phyloP scores from a whole-genome alignment of 2,113 vertebrate species.

The Strix uralensis region DNA sequence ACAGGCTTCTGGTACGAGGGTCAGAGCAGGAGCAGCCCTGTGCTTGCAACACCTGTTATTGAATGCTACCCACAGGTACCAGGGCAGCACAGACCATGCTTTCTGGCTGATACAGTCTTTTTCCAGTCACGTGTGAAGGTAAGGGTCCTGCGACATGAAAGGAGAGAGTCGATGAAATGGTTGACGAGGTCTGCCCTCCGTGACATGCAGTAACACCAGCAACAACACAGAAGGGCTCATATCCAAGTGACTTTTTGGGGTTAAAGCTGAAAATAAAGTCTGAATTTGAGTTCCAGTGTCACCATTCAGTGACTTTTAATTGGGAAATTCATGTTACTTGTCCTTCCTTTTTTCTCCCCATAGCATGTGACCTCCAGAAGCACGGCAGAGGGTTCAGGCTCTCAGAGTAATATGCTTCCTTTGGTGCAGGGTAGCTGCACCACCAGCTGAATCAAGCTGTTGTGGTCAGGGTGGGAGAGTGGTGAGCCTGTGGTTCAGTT shows the following conservation, averaged over 20 bases:
- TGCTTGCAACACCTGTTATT: constrained; percentile 17
- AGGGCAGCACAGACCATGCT: background rate
- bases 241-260: background rate
- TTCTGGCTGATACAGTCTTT: background rate
- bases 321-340: background rate
- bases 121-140: background rate
- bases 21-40: background rate
- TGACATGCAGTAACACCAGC: background rate
- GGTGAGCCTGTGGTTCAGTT: background rate
- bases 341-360: background rate
- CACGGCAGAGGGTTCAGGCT: background rate
- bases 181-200: background rate
- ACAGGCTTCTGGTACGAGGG: background rate
- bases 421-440: background rate
- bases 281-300: background rate
- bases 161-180: rapidly evolving
- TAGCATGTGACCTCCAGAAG: background rate
- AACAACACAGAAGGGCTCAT: background rate
- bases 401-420: background rate
- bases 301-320: background rate
- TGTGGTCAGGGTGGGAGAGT: rapidly evolving
- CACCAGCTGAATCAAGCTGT: background rate
- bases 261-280: constrained; percentile 1
- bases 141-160: background rate
- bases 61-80: constrained; percentile 46